These are phyloP conservation scores for Gallirallus australis DNA, from an alignment of 2,797 vertebrate genomes.

Conservation along the genomic window DNA sequence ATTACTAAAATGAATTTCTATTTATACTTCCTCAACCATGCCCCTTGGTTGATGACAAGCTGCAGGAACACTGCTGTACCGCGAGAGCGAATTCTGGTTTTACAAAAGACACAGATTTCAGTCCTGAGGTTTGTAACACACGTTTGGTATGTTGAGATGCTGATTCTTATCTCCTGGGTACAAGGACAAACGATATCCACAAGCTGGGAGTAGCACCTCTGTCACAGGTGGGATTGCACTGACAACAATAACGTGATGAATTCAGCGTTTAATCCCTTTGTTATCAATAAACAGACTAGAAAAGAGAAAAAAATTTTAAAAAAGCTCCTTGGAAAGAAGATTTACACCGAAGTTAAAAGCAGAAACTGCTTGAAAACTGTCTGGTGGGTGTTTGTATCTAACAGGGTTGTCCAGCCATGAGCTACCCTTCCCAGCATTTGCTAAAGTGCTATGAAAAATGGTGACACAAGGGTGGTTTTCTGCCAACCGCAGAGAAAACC, in stretches of 20 bases:
- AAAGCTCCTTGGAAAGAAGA: background rate
- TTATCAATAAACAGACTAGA: background rate
- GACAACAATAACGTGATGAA: background rate
- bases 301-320: background rate
- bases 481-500: background rate
- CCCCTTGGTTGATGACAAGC: slow-evolving; percentile 32
- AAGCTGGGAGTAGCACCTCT: background rate
- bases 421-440: background rate
- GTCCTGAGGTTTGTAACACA: background rate
- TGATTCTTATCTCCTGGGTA: background rate
- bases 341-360: background rate
- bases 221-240: background rate
- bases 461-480: background rate
- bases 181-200: background rate
- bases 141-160: background rate
- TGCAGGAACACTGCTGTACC: background rate
- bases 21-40: slow-evolving; percentile 23
- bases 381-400: background rate
- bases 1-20: slow-evolving; percentile 66
- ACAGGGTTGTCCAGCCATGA: background rate
- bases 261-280: background rate
- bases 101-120: background rate
- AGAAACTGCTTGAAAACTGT: background rate
- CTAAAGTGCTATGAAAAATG: background rate
- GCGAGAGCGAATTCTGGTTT: background rate